Evolutionary conservation across 1,140 invertebrate species (phyloP).

Genomic region (Aradophagus sp.): DNA sequence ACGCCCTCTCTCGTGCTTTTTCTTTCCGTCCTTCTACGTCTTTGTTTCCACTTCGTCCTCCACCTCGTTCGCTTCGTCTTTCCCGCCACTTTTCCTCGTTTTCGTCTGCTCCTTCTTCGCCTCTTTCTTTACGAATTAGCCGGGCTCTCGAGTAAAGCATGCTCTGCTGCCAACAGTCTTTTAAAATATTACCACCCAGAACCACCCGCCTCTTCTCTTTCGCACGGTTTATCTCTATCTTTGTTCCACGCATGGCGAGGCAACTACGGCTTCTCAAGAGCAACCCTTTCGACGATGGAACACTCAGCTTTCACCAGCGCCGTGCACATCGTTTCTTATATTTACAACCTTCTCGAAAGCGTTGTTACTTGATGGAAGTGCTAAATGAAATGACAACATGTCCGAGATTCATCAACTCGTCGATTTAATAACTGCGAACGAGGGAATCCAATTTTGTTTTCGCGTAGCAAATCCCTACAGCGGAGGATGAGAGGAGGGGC

Average conservation of each 20-base stretch:
- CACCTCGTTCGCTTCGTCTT: slow-evolving; percentile 20
- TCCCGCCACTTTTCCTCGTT: slow-evolving; percentile 30
- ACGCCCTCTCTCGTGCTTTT: slow-evolving; percentile 63
- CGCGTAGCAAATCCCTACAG: slow-evolving; percentile 3
- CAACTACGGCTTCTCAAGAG: slow-evolving; percentile 27
- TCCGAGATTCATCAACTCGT: slow-evolving; percentile 29
- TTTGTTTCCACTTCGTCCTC: slow-evolving; percentile 27
- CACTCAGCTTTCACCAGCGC: slow-evolving; percentile 17
- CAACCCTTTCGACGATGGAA: slow-evolving; percentile 46
- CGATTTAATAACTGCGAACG: slow-evolving; percentile 24
- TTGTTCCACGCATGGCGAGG: background rate
- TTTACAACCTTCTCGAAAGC: slow-evolving; percentile 41
- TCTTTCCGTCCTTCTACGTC: slow-evolving; percentile 22
- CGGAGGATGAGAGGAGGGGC: background rate
- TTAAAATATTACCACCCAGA: slow-evolving; percentile 69
- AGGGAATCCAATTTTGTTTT: slow-evolving; percentile 29
- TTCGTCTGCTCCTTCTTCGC: slow-evolving; percentile 17
- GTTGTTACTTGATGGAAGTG: slow-evolving; percentile 44
- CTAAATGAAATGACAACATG: slow-evolving; percentile 44
- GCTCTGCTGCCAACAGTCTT: slow-evolving; percentile 66
- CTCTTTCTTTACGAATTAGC: slow-evolving; percentile 44
- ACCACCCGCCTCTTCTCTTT: slow-evolving; percentile 55
- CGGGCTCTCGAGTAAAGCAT: slow-evolving; percentile 38
- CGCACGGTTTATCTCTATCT: slow-evolving; percentile 1
- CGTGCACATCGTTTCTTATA: slow-evolving; percentile 44